Evolutionary conservation across 2,113 vertebrate genomes (phyloP), one percentile per base, ranked within the genome.

Genomic region (Malurus melanocephalus): DNA sequence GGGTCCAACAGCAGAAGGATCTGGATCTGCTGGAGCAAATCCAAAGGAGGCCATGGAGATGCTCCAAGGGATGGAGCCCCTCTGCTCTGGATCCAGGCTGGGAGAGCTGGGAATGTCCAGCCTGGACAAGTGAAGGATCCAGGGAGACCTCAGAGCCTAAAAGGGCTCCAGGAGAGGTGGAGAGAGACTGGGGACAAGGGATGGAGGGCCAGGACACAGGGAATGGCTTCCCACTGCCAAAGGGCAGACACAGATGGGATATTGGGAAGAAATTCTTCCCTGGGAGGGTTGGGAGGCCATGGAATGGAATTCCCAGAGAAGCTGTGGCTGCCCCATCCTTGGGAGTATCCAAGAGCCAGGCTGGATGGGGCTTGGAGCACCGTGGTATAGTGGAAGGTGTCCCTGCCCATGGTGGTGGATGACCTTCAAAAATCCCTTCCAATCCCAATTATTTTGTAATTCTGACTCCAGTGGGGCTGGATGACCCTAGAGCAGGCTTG

Each of bases 321-420:
- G 0, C 71, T 66, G 14, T 52, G 52, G 27, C 7, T 85, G 38
- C 10, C 3, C 27, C 55, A 76, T 60, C 15, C 38, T 18, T 77
- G 55, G 0, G 51, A 68, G 18, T 53, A 15, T 40, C 55, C 18
- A 38, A 60, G 22, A 18, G 2, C 22, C 46, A 60, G 27, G 21
- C 1, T 84, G 43, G 80, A 49, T 0, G 0, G 16, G 16, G 7
- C 43, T 52, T 76, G 55, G 64, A 77, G 8, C 8, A n/a, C 0
- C 22, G n/a, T 53, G 12, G 22, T 4, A 51, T 4, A 38, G 17
- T 22, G 62, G 38, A 27, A 67, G 6, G 14, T 45, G 45, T 32
- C 32, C 32, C 61, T 67, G 11, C 38, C 38, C 38, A 38, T 38
- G 16, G 21, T 65, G 51, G 16, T 24, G 13, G 51, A 57, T 2